Evolutionary conservation across 1,140 invertebrate genomes (phyloP), one percentile per base, ranked within the genome.

Genomic region (Drosophila ogumai): DNA sequence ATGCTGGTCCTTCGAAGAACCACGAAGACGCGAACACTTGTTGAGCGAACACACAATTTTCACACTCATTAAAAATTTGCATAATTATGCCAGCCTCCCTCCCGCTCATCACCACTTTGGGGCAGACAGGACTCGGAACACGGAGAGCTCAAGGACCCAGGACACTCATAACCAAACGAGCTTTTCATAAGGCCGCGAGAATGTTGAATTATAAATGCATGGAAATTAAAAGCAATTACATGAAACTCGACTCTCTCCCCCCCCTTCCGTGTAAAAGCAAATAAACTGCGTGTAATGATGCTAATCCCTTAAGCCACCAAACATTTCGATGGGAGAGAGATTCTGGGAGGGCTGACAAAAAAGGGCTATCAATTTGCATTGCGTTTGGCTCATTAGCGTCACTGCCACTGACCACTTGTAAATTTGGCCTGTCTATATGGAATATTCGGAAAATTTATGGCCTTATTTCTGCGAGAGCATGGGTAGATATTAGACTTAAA

Each of bases 161-260:
- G 67, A 68, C 64, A 50, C 64, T 74, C 80, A 67, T 88, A 87
- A 67, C 76, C 75, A 84, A 88, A 88, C 80, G 82, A 88, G 84
- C 76, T 75, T 76, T 88, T 82, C 80, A 77, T 60, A 69, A 50
- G 64, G 65, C 55, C 58, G 22, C 57, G 72, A 56, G 46, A 78
- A 71, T 65, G 64, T 58, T 90, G 55, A 90, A 88, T 88, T 90
- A 88, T 90, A 90, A 90, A 88, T 90, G 81, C 77, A 85, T 81
- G 73, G 66, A 85, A 90, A 88, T 88, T 84, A 85, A 88, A 88
- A 88, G 88, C 85, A 88, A 88, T 88, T 88, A 90, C 68, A 90
- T 65, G 52, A 64, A 78, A 90, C 78, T 80, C 76, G 47, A 74
- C 80, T 80, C 64, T 54, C 31, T 60, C 54, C 66, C n/a, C 19